These are phyloP conservation scores for Napeogenes inachia DNA, from an alignment of 2,888 invertebrate genomes.

Conservation along the genomic window DNA sequence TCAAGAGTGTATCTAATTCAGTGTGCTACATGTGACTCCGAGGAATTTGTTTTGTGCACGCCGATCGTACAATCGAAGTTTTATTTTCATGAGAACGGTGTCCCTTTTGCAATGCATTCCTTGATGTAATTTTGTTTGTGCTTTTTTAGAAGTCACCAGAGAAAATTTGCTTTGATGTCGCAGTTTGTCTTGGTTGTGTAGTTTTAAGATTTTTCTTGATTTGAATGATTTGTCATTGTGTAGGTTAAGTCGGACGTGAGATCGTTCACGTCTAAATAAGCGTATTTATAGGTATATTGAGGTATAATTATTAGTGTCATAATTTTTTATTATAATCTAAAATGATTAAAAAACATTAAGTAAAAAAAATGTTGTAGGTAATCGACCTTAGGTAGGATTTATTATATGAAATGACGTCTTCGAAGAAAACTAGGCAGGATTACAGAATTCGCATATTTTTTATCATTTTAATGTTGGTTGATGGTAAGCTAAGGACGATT, in stretches of 20 bases:
- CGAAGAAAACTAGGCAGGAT: no score
- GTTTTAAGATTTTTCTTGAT: slow-evolving; percentile 27
- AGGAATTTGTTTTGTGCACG: slow-evolving; percentile 73
- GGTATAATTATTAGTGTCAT: slow-evolving; percentile 33
- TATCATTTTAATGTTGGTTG: slow-evolving; percentile 40
- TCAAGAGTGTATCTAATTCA: slow-evolving; percentile 73
- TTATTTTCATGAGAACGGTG: slow-evolving; percentile 67
- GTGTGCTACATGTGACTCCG: slow-evolving; percentile 63
- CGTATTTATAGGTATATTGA: slow-evolving; percentile 37
- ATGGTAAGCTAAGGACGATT: slow-evolving; percentile 55
- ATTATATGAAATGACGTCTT: no score
- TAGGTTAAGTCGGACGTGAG: slow-evolving; percentile 34
- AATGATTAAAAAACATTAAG: not conserved
- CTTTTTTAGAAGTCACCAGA: slow-evolving; percentile 47
- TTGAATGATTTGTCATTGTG: slow-evolving; percentile 26
- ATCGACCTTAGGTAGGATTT: no score
- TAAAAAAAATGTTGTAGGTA: no score
- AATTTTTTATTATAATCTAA: slow-evolving; percentile 29
- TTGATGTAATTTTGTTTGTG: slow-evolving; percentile 53
- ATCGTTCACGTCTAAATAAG: slow-evolving; percentile 22
- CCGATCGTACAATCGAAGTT: slow-evolving; percentile 60
- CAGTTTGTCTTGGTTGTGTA: slow-evolving; percentile 22
- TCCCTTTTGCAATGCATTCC: slow-evolving; percentile 59
- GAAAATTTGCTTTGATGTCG: slow-evolving; percentile 52
- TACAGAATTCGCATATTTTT: no score